Percentiles rank a stretch among this genome's conserved stretches.
Evolutionary conservation across 2,113 vertebrate species (phyloP).

Genomic region (Coptodon bakossiorum): DNA sequence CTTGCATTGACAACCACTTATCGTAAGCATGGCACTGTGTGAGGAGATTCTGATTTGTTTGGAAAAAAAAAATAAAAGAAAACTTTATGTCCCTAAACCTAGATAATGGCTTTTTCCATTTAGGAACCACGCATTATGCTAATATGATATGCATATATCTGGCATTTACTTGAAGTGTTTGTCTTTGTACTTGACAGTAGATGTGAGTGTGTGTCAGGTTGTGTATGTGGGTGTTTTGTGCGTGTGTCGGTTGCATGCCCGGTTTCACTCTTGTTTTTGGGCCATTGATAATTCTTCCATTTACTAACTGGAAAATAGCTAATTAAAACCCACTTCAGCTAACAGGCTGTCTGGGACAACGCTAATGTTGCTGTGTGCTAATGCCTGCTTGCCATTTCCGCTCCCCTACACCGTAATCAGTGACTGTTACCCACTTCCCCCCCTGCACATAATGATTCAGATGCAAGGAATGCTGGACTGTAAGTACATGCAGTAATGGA

Average conservation of each 20-base stretch:
- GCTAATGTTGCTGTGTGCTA: conserved; percentile 86
- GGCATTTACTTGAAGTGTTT: conserved; percentile 42
- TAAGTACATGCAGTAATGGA: background rate
- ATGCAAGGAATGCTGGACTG: conserved; percentile 51
- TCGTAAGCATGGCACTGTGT: background rate
- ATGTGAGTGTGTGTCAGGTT: conserved; percentile 1
- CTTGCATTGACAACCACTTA: conserved; percentile 46
- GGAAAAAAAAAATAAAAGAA: background rate
- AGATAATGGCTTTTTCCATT: conserved; percentile 55
- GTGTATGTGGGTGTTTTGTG: background rate
- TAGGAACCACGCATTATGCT: conserved; percentile 52
- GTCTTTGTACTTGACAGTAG: conserved; percentile 21
- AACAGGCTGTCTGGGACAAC: conserved; percentile 97
- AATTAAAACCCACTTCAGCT: conserved; percentile 99
- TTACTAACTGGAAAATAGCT: conserved; percentile 98
- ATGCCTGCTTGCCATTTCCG: conserved; percentile 81
- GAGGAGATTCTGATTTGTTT: conserved; percentile 30
- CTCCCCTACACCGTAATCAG: conserved; percentile 83
- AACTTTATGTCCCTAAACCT: conserved; percentile 16
- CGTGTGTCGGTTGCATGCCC: conserved; percentile 72
- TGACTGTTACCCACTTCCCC: conserved; percentile 73
- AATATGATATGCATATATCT: conserved; percentile 34
- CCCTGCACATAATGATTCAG: conserved; percentile 71
- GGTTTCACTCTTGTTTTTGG: conserved; percentile 88
- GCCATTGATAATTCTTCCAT: conserved; percentile 94